Conservation (phyloP, 92 coral and sea anemone genomes). For the Pocillopora meandrina region DNA sequence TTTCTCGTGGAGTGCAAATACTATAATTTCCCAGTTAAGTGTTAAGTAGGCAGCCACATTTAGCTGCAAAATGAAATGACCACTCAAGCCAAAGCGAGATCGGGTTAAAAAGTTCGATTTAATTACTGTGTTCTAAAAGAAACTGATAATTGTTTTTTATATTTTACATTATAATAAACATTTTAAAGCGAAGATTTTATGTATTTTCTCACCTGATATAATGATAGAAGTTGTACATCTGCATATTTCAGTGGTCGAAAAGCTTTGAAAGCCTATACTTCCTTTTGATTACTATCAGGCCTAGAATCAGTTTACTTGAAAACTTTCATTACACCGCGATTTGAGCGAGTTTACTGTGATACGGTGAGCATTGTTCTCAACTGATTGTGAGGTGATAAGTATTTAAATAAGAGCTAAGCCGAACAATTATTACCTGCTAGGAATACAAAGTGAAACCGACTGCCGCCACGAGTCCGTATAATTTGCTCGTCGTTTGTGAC, state of each 20-base stretch:
- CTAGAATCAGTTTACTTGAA: slow-evolving; percentile 5
- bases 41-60: slow-evolving; percentile 8
- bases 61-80: neutral
- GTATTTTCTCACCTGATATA: neutral
- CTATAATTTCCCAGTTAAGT: slow-evolving; percentile 6
- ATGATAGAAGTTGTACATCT: neutral
- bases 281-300: slow-evolving; percentile 8
- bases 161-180: neutral
- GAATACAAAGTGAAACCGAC: slow-evolving; percentile 30
- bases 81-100: neutral
- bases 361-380: slow-evolving; percentile 6
- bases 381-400: slow-evolving; percentile 23
- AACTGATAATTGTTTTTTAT: slow-evolving; percentile 8
- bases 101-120: slow-evolving; percentile 18
- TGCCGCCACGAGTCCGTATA: neutral
- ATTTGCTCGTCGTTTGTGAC: slow-evolving; percentile 14
- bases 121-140: neutral
- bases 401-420: slow-evolving; percentile 15
- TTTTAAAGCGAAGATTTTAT: neutral
- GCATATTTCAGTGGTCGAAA: neutral
- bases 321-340: slow-evolving; percentile 21
- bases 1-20: neutral
- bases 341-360: slow-evolving; percentile 15
- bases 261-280: slow-evolving; percentile 18
- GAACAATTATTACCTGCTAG: slow-evolving; percentile 7